phyloP scores from a whole-genome alignment of 2,113 vertebrate species.

The Erythrocebus patas region DNA sequence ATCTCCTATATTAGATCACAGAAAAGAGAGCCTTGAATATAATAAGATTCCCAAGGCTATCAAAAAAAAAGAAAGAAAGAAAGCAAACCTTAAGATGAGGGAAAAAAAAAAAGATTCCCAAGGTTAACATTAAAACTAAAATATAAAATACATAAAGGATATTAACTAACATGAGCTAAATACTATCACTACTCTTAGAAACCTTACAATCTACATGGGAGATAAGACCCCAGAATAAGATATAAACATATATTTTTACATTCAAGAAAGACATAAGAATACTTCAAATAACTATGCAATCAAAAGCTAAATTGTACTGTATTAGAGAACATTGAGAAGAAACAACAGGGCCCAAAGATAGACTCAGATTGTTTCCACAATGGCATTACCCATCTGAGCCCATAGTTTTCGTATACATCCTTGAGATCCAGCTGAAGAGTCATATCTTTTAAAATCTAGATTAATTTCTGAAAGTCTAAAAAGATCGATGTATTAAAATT shows the following conservation, averaged over 20 bases:
- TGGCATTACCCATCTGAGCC: not conserved
- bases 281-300: not conserved
- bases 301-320: not conserved
- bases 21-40: conserved; percentile 49
- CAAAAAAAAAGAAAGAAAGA: not conserved
- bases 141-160: conserved; percentile 31
- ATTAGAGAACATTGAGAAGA: not conserved
- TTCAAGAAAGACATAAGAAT: conserved; percentile 23
- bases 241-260: not conserved
- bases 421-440: not conserved
- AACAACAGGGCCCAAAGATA: not conserved
- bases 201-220: not conserved
- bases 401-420: not conserved
- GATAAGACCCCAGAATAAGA: not conserved
- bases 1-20: conserved; percentile 22
- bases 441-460: conserved; percentile 1
- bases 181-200: not conserved
- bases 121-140: conserved; percentile 56
- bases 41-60: conserved; percentile 39
- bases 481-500: not conserved
- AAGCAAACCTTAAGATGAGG: no score
- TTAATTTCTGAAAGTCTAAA: not conserved
- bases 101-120: not conserved
- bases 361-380: not conserved
- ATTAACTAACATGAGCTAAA: conserved; percentile 29